These are phyloP conservation scores for Amphiprion percula DNA, from an alignment of 2,113 vertebrate genomes.

Conservation along the genomic window DNA sequence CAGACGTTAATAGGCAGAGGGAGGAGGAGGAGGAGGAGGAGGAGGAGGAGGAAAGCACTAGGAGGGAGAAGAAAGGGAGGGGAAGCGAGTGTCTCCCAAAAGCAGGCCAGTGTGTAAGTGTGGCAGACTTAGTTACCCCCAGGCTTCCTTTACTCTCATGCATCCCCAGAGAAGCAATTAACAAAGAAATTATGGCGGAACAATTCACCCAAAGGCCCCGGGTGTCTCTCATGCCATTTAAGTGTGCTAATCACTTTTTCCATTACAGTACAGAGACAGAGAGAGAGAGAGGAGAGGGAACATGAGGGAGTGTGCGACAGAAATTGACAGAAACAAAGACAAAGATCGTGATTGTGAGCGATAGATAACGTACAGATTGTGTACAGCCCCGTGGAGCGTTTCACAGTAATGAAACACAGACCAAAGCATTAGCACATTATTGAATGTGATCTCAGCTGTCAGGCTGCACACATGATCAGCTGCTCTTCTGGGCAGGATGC, in stretches of 20 bases:
- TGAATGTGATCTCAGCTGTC: constrained; percentile 5
- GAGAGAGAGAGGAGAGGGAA: constrained; percentile 9
- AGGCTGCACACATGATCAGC: background rate
- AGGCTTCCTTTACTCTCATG: constrained; percentile 69
- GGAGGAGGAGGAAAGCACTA: background rate
- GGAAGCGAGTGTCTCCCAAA: constrained; percentile 56
- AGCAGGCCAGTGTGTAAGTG: constrained; percentile 79
- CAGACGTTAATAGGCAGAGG: constrained; percentile 39
- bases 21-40: constrained; percentile 14
- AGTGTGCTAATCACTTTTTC: constrained; percentile 82
- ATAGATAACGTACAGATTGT: background rate
- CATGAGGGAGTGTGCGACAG: background rate
- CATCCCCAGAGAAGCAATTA: constrained; percentile 86
- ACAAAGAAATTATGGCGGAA: constrained; percentile 86
- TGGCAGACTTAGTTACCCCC: constrained; percentile 73
- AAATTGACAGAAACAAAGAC: constrained; percentile 6
- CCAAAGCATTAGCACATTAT: constrained; percentile 18
- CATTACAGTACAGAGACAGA: constrained; percentile 52
- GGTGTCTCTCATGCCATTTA: constrained; percentile 76
- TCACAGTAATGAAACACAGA: background rate
- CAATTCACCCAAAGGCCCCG: constrained; percentile 73
- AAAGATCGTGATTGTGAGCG: background rate
- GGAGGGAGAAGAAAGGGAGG: constrained; percentile 5
- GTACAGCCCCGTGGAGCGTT: background rate
- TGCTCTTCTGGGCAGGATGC: background rate